Evolutionary conservation across 1,140 invertebrate species (phyloP).

Genomic region (Drosophila lowei): DNA sequence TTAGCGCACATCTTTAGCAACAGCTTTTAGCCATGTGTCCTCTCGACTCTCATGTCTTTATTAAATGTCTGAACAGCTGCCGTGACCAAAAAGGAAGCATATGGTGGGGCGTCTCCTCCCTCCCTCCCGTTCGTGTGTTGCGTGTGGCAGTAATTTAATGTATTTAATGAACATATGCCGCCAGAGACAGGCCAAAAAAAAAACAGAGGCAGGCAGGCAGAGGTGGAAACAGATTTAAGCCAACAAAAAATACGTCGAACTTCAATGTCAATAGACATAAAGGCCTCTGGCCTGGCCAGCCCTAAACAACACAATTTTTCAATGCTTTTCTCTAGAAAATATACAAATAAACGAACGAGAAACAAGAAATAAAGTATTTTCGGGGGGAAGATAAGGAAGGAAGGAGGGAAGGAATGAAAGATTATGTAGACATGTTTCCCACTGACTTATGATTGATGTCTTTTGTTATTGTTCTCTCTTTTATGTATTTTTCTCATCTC

Average conservation of each 20-base stretch:
- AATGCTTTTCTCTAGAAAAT: slow-evolving; percentile 45
- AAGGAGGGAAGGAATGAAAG: slow-evolving; percentile 18
- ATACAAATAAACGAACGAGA: slow-evolving; percentile 32
- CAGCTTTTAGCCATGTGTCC: slow-evolving; percentile 38
- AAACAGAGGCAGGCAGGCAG: slow-evolving; percentile 3
- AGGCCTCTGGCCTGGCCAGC: neutral
- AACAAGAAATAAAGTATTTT: slow-evolving; percentile 1
- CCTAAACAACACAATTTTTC: slow-evolving; percentile 31
- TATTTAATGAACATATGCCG: slow-evolving; percentile 80
- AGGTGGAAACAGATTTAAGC: slow-evolving; percentile 31
- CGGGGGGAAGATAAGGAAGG: slow-evolving; percentile 2
- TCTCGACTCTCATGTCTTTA: slow-evolving; percentile 41
- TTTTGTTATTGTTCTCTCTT: slow-evolving; percentile 70
- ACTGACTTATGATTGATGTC: slow-evolving; percentile 79
- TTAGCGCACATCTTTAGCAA: slow-evolving; percentile 50
- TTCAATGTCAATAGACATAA: slow-evolving; percentile 26
- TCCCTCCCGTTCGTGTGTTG: slow-evolving; percentile 27
- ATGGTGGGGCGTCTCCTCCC: slow-evolving; percentile 14
- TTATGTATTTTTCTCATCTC: slow-evolving; percentile 39
- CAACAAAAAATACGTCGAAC: slow-evolving; percentile 25
- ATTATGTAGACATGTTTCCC: slow-evolving; percentile 67
- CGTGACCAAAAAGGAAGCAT: slow-evolving; percentile 18
- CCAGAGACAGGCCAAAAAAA: slow-evolving; percentile 20
- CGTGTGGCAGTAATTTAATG: slow-evolving; percentile 73
- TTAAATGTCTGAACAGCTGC: slow-evolving; percentile 54